These are phyloP conservation scores for Dasypogon diadema DNA, from an alignment of 2,888 invertebrate species.

Conservation along the genomic window DNA sequence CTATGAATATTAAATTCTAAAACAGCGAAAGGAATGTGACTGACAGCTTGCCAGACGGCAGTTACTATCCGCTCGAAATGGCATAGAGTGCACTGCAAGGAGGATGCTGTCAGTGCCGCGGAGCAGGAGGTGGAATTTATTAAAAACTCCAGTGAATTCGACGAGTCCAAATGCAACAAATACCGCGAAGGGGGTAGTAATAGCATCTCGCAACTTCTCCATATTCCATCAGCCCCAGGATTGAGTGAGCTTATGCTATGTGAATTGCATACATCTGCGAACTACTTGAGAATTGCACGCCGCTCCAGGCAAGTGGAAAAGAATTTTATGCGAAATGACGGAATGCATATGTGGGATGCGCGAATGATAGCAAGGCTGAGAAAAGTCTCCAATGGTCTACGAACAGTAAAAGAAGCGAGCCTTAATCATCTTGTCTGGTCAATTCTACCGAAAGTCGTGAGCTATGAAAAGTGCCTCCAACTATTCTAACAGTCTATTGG, in stretches of 20 bases:
- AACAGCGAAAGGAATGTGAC: constrained; percentile 16
- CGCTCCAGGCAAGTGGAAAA: constrained; percentile 14
- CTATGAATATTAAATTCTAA: constrained; percentile 42
- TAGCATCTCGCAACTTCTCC: background rate
- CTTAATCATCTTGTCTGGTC: constrained; percentile 26
- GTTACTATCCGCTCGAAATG: background rate
- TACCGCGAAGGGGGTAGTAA: constrained; percentile 8
- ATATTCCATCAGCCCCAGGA: background rate
- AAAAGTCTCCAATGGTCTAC: background rate
- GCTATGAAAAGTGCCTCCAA: constrained; percentile 18
- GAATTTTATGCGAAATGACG: constrained; percentile 18
- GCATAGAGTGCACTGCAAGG: background rate
- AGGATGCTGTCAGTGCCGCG: constrained; percentile 11
- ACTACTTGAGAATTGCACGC: background rate
- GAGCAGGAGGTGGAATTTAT: constrained; percentile 1
- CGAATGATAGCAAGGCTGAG: background rate
- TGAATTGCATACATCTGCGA: constrained; percentile 1
- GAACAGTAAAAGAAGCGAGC: background rate
- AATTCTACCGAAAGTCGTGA: constrained; percentile 30
- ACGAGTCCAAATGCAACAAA: constrained; percentile 24
- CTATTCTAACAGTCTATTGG: background rate
- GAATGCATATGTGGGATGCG: constrained; percentile 16
- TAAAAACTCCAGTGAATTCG: constrained; percentile 20
- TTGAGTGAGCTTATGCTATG: constrained; percentile 22
- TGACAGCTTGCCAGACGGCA: constrained; percentile 17